phyloP scores from a whole-genome alignment of 2,888 invertebrate genomes.

The Hedya salicella region DNA sequence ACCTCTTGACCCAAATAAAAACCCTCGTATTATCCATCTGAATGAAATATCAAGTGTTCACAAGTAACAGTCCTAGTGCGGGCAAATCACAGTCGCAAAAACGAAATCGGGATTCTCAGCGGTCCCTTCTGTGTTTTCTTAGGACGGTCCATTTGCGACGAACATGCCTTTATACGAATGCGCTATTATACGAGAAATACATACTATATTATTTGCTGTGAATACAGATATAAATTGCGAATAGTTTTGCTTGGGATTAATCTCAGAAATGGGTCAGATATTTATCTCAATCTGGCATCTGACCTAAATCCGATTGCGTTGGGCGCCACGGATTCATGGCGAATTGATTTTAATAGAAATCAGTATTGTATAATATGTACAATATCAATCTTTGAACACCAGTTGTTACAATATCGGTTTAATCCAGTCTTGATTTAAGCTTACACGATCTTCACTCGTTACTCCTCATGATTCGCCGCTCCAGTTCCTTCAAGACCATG shows the following conservation, averaged over 20 bases:
- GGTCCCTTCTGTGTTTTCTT: constrained; percentile 64
- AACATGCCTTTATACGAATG: constrained; percentile 58
- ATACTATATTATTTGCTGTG: constrained; percentile 38
- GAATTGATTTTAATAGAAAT: background rate
- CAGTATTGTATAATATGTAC: background rate
- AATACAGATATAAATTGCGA: constrained; percentile 38
- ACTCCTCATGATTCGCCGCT: too few relatives aligned
- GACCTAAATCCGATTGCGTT: constrained; percentile 1
- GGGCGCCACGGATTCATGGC: constrained; percentile 6
- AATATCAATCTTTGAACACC: too few relatives aligned
- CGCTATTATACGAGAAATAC: constrained; percentile 52
- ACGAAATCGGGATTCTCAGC: constrained; percentile 59
- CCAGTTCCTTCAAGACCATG: too few relatives aligned
- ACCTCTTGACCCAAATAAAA: constrained; percentile 39
- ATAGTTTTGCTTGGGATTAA: constrained; percentile 33
- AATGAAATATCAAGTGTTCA: constrained; percentile 42
- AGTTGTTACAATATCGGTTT: too few relatives aligned
- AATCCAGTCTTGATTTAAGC: too few relatives aligned
- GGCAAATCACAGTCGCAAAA: constrained; percentile 58
- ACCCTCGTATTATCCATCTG: constrained; percentile 37
- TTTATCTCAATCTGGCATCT: constrained; percentile 24
- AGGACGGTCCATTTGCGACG: constrained; percentile 66
- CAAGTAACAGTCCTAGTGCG: constrained; percentile 39
- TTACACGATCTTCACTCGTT: too few relatives aligned
- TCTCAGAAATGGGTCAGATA: constrained; percentile 37